phyloP scores from a whole-genome alignment of 2,888 invertebrate species.

The Papilio demoleus region DNA sequence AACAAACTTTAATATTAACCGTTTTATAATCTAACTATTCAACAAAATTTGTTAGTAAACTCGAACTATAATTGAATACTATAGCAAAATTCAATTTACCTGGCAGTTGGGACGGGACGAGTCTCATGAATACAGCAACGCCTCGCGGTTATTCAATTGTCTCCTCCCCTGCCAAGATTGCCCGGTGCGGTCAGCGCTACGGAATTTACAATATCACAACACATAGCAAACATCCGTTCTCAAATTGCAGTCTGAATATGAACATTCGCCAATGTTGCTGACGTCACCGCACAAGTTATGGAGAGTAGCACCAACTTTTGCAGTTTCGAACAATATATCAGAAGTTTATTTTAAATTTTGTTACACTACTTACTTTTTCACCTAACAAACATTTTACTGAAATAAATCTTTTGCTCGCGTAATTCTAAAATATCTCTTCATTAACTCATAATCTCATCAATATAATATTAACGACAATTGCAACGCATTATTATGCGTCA shows the following conservation, averaged over 20 bases:
- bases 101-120: not conserved
- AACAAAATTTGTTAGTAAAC: not conserved
- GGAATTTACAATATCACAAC: slow-evolving; percentile 31
- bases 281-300: not conserved
- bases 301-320: not conserved
- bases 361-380: too few relatives aligned
- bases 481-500: too few relatives aligned
- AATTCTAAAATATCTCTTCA: too few relatives aligned
- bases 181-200: slow-evolving; percentile 21
- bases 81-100: slow-evolving; percentile 8
- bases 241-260: slow-evolving; percentile 5
- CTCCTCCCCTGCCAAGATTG: slow-evolving; percentile 29
- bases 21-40: too few relatives aligned
- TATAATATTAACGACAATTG: too few relatives aligned
- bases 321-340: not conserved
- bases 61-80: not conserved
- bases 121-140: slow-evolving; percentile 13
- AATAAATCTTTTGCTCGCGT: too few relatives aligned
- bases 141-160: slow-evolving; percentile 31
- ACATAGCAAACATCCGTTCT: slow-evolving; percentile 17
- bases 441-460: too few relatives aligned
- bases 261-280: not conserved
- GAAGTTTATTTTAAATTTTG: not conserved
- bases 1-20: too few relatives aligned
- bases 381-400: too few relatives aligned